Conservation (phyloP, 2,797 vertebrate species). For the Oreonectes daqikongensis region DNA sequence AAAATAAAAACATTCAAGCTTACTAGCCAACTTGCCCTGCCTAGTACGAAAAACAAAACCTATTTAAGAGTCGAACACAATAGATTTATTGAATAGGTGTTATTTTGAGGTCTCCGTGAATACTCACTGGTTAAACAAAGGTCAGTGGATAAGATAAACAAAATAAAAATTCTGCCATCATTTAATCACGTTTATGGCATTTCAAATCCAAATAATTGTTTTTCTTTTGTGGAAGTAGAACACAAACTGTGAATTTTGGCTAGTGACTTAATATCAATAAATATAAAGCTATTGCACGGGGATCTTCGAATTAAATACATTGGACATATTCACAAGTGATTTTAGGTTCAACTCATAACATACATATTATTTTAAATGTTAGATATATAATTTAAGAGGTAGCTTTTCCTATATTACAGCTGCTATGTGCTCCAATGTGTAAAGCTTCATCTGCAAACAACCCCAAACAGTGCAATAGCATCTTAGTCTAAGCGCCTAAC, state of each 20-base stretch:
- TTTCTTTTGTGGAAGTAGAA: not conserved
- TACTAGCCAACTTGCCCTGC: constrained; percentile 20
- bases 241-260: not conserved
- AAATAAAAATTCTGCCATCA: not conserved
- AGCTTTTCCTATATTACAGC: no score
- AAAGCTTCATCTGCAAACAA: no score
- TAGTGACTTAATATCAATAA: no score
- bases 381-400: no score
- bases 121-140: not conserved
- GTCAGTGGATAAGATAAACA: not conserved
- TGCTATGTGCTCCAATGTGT: no score
- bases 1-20: constrained; percentile 63
- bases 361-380: no score
- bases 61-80: not conserved
- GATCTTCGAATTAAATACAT: no score
- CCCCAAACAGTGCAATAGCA: no score
- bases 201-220: not conserved
- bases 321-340: no score
- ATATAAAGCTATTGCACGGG: not conserved
- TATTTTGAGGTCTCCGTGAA: not conserved
- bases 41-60: constrained; percentile 39
- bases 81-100: not conserved
- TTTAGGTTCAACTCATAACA: no score
- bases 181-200: not conserved
- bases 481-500: no score